Evolutionary conservation across 2,113 vertebrate species (phyloP), one percentile per base, ranked within the genome.

Genomic region (Brachyistius frenatus): DNA sequence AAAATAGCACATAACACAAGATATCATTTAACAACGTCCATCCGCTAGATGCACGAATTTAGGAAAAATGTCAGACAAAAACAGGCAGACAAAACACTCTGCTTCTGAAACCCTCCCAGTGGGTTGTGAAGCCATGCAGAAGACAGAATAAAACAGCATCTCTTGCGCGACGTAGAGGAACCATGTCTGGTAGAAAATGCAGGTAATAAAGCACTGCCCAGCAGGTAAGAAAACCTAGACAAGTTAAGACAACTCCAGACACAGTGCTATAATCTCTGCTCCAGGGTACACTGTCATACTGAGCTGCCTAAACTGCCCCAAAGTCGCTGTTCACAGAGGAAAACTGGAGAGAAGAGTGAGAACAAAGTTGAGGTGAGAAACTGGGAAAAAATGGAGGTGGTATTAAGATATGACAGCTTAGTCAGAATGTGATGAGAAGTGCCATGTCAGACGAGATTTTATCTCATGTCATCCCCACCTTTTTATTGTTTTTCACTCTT

Each of bases 181-280:
- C 23, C 23, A 23, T 23, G 23, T 23, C 23, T 23, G 23, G 23
- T 23, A 23, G 23, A 23, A 23, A 23, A 23, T 23, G 23, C 23
- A 23, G 23, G 23, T 23, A 23, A 76, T 39, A 50, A 68, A 33
- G 54, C 3, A 35, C 54, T 58, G 41, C 64, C 71, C 3, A 50
- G 35, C 67, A 81, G 54, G 32, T 81, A 58, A 67, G 39, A 70
- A 78, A 46, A 81, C 37, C 31, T 13, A 63, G 36, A 62, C 50
- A 64, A 73, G 71, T 63, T 8, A 36, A 73, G 72, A 64, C 1
- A 31, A 73, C 31, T 57, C 44, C 14, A 67, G 35, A 74, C 67
- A 77, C 69, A 53, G 53, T 66, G 32, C 62, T 80, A 16, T 88
- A 86, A 89, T 86, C 77, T 73, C 7, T 35, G 74, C 87, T 85